These are phyloP conservation scores for Anisognathus igniventris DNA, from an alignment of 2,797 vertebrate genomes.

Conservation along the genomic window DNA sequence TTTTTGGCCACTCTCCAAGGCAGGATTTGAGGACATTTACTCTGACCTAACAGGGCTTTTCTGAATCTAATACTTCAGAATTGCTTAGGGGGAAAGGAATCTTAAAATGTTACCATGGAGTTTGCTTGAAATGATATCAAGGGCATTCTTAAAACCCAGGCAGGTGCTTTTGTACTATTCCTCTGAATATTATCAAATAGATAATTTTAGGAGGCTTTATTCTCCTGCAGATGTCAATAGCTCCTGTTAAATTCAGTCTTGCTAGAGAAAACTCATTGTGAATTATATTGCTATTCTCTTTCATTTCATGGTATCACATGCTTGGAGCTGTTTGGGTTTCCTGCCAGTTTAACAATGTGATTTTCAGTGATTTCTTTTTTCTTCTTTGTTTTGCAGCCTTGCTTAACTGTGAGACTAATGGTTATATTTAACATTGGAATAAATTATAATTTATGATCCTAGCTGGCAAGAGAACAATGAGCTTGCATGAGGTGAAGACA, in stretches of 20 bases:
- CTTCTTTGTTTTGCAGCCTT: neutral
- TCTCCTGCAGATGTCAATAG: neutral
- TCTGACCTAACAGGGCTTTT: constrained; percentile 4
- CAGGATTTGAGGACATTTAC: constrained; percentile 11
- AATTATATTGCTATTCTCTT: neutral
- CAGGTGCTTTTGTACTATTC: neutral
- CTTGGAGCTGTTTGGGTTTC: constrained; percentile 27
- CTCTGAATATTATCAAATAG: neutral
- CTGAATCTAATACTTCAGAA: neutral
- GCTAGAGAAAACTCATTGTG: neutral
- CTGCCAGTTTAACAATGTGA: neutral
- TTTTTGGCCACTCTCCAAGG: neutral
- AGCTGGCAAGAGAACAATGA: neutral
- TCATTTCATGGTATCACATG: neutral
- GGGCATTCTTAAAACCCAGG: neutral
- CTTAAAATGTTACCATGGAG: neutral
- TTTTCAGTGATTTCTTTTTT: neutral
- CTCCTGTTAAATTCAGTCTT: neutral
- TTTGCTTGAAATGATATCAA: neutral
- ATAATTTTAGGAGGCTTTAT: neutral
- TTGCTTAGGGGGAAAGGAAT: neutral
- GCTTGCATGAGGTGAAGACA: neutral
- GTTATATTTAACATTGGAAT: neutral
- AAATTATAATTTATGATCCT: constrained; percentile 1
- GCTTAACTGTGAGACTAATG: neutral